Evolutionary conservation across 2,888 invertebrate genomes (phyloP).

Genomic region (Hesperia comma): DNA sequence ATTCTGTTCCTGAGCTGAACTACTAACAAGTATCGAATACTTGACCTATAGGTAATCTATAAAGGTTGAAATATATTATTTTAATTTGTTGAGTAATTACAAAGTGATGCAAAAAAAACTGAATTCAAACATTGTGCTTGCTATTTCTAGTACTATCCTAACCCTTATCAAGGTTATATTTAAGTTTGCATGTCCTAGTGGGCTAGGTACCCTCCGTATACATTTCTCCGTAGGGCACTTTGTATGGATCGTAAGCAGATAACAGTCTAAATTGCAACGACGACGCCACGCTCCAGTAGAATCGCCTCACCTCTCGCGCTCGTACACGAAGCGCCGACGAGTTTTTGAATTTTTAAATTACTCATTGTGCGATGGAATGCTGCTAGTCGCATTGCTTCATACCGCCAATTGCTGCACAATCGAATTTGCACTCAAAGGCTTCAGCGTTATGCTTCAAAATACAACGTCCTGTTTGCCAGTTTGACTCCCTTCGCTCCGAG

Average conservation of each 20-base stretch:
- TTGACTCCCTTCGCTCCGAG: constrained; percentile 57
- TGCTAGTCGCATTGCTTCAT: constrained; percentile 63
- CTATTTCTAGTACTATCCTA: too few species aligned
- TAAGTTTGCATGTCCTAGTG: not conserved
- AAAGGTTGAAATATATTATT: too few species aligned
- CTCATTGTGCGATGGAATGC: constrained; percentile 84
- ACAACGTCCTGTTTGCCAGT: constrained; percentile 47
- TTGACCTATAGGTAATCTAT: too few species aligned
- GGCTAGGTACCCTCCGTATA: constrained; percentile 35
- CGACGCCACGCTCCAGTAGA: constrained; percentile 72
- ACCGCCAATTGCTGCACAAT: constrained; percentile 55
- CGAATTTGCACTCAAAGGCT: constrained; percentile 69
- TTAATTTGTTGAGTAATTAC: too few species aligned
- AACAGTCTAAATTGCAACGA: constrained; percentile 80
- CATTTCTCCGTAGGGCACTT: too few species aligned
- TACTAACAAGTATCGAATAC: too few species aligned
- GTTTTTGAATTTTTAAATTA: constrained; percentile 85
- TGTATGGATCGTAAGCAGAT: constrained; percentile 65
- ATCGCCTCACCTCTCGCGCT: constrained; percentile 75
- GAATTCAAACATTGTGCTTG: too few species aligned
- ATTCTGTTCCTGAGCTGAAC: too few species aligned
- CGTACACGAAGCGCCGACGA: constrained; percentile 76
- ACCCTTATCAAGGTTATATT: too few species aligned
- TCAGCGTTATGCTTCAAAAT: constrained; percentile 65
- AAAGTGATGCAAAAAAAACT: too few species aligned